Conservation (phyloP, 2,888 invertebrate species). For the Sesia apiformis region DNA sequence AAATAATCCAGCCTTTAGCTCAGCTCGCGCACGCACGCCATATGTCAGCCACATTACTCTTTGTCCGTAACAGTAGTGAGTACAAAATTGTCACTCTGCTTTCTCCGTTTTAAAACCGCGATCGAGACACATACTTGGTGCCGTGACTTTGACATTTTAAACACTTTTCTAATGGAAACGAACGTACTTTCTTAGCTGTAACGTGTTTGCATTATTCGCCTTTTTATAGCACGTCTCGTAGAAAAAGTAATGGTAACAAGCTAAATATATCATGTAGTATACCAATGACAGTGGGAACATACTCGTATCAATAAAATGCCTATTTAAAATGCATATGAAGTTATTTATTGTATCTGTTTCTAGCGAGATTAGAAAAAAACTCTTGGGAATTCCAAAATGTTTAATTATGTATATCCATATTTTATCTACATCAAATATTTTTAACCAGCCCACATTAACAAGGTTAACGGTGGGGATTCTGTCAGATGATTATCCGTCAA, state of each 20-base stretch:
- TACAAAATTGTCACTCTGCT: conserved; percentile 21
- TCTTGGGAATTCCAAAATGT: no score
- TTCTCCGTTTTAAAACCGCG: conserved; percentile 17
- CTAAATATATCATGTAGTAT: no score
- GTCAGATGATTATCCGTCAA: no score
- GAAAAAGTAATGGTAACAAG: not conserved
- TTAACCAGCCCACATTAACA: no score
- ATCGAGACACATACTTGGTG: conserved; percentile 10
- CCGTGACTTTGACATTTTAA: conserved; percentile 10
- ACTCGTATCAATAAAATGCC: no score
- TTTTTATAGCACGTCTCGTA: conserved; percentile 12
- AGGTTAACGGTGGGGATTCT: no score
- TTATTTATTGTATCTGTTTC: no score
- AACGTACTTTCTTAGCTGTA: conserved; percentile 21
- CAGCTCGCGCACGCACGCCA: conserved; percentile 6
- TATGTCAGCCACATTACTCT: conserved; percentile 5
- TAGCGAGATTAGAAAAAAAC: no score
- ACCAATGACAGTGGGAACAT: no score
- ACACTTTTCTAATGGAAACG: conserved; percentile 20
- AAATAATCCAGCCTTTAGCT: conserved; percentile 14
- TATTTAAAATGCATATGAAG: no score
- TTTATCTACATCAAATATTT: no score
- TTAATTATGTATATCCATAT: no score
- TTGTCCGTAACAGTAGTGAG: conserved; percentile 13
- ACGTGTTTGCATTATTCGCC: conserved; percentile 16